Conservation (phyloP, 2,113 vertebrate genomes). For the Oryzias melastigma region DNA sequence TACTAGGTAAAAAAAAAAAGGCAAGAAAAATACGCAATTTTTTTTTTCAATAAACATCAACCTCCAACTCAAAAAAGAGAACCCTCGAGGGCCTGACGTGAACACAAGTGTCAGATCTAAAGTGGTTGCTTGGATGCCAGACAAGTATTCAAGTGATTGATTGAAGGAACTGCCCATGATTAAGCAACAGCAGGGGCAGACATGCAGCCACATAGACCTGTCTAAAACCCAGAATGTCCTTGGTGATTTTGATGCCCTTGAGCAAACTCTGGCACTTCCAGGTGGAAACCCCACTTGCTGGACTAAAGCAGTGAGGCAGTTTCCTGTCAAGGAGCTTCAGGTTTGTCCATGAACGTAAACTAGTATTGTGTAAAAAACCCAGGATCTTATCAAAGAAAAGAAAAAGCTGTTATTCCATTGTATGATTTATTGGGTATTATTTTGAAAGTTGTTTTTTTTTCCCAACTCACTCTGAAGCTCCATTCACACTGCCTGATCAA, state of each 20-base stretch:
- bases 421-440: no score
- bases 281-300: conserved; percentile 47
- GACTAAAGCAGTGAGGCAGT: conserved; percentile 3
- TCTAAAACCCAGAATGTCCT: conserved; percentile 48
- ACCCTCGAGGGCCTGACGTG: not conserved
- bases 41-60: no score
- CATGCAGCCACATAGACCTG: conserved; percentile 6
- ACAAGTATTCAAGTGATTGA: not conserved
- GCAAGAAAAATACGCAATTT: no score
- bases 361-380: no score
- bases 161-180: conserved; percentile 35
- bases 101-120: not conserved
- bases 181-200: conserved; percentile 9
- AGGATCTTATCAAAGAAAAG: no score
- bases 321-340: conserved; percentile 5
- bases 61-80: no score
- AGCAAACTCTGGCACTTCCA: conserved; percentile 45
- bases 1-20: not conserved
- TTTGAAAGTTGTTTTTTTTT: no score
- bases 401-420: no score
- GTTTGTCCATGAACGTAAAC: not conserved
- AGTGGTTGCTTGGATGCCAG: not conserved
- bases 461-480: no score
- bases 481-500: no score
- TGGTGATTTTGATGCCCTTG: conserved; percentile 1